phyloP scores from a whole-genome alignment of 2,113 vertebrate genomes.

The Hippocampus comes region DNA sequence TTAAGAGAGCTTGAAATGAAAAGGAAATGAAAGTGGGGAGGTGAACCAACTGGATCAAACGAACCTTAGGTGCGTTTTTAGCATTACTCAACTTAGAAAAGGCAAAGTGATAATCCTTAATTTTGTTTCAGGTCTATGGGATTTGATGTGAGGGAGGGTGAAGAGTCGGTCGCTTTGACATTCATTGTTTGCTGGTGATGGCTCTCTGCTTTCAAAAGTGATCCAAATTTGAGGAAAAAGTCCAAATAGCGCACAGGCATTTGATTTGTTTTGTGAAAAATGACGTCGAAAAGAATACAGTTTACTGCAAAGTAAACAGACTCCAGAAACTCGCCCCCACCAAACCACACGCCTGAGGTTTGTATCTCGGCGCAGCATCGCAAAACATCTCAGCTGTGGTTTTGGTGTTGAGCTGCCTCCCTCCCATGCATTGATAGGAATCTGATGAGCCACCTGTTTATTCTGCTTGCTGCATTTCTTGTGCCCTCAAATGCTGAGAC shows the following conservation, averaged over 20 bases:
- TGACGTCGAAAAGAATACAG: neutral
- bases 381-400: constrained; percentile 57
- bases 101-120: no score
- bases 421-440: constrained; percentile 28
- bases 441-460: constrained; percentile 41
- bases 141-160: no score
- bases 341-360: constrained; percentile 51
- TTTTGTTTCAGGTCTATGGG: no score
- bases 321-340: constrained; percentile 14
- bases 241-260: neutral
- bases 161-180: no score
- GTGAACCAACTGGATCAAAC: neutral
- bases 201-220: neutral
- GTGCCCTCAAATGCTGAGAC: neutral
- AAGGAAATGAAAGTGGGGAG: neutral
- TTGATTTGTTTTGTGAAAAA: neutral
- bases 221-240: neutral
- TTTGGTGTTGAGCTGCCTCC: constrained; percentile 26
- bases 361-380: constrained; percentile 44
- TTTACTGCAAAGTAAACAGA: constrained; percentile 1
- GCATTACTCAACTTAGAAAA: no score
- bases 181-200: neutral
- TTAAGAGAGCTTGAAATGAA: no score
- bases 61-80: no score
- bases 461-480: constrained; percentile 7